A percentile compares a stretch with the other conserved stretches of the same genome.
Evolutionary conservation across 2,888 invertebrate species (phyloP).

Genomic region (Netelia fuscicornis): DNA sequence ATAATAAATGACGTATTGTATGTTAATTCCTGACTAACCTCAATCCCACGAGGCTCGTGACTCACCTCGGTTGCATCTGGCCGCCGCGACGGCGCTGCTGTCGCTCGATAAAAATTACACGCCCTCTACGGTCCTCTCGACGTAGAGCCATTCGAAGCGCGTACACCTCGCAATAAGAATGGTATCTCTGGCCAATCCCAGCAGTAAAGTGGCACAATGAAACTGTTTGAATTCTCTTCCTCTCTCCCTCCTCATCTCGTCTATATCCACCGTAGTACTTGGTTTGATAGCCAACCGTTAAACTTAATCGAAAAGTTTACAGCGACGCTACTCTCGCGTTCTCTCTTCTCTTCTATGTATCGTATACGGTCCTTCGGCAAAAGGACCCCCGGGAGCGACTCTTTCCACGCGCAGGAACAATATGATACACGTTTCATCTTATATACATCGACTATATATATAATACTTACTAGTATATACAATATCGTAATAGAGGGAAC

Average conservation of each 20-base stretch:
- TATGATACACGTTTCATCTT: conserved; percentile 16
- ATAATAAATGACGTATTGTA: too few relatives aligned
- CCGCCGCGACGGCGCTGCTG: background rate
- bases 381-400: conserved; percentile 33
- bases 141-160: conserved; percentile 6
- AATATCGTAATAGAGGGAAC: conserved; percentile 43
- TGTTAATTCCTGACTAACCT: too few relatives aligned
- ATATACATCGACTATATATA: conserved; percentile 3
- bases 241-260: conserved; percentile 20
- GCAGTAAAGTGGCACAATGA: conserved; percentile 57
- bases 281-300: conserved; percentile 62
- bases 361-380: conserved; percentile 23
- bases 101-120: background rate
- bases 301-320: conserved; percentile 67
- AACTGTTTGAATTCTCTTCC: conserved; percentile 32
- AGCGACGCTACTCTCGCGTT: conserved; percentile 21
- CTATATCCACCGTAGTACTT: conserved; percentile 13
- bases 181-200: conserved; percentile 42
- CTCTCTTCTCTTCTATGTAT: background rate
- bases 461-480: background rate
- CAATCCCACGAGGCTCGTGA: too few relatives aligned
- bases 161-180: conserved; percentile 16
- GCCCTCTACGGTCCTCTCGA: background rate
- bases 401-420: conserved; percentile 28
- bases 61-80: background rate